Evolutionary conservation across 2,888 invertebrate genomes (phyloP).

Genomic region (Melieria omissa): DNA sequence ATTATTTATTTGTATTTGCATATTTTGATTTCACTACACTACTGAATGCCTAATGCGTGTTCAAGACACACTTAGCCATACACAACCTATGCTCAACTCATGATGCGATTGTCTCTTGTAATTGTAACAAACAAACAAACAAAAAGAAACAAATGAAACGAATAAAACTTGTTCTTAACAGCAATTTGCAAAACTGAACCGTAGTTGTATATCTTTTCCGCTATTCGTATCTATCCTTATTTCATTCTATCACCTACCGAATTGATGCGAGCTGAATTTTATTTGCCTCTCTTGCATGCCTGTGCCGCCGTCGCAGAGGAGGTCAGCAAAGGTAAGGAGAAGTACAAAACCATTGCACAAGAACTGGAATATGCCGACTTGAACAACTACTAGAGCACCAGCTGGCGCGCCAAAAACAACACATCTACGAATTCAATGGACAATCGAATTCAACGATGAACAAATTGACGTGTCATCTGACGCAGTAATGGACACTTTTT

Average conservation of each 20-base stretch:
- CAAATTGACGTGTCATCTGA: too few species aligned
- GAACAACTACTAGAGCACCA: conserved; percentile 70
- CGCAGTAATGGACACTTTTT: too few species aligned
- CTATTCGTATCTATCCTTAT: background rate
- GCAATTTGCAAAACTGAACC: too few species aligned
- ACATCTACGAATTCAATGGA: too few species aligned
- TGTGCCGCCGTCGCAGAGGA: conserved; percentile 76
- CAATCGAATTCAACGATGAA: too few species aligned
- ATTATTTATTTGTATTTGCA: conserved; percentile 29
- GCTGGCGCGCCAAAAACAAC: conserved; percentile 25
- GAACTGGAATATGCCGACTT: conserved; percentile 98
- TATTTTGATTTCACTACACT: conserved; percentile 24
- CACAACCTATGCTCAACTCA: conserved; percentile 14
- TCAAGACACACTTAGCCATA: background rate
- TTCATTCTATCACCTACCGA: conserved; percentile 2
- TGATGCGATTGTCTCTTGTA: background rate
- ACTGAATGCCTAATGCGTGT: conserved; percentile 8
- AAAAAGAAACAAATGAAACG: conserved; percentile 14
- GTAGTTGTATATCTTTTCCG: too few species aligned
- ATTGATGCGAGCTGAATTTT: background rate
- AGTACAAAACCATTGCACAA: conserved; percentile 97
- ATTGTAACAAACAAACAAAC: conserved; percentile 17
- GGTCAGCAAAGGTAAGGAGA: conserved; percentile 90
- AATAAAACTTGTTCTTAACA: background rate
- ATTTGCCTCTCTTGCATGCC: conserved; percentile 28